Conservation (phyloP, 2,113 vertebrate genomes). For the Erythrolamprus reginae region DNA sequence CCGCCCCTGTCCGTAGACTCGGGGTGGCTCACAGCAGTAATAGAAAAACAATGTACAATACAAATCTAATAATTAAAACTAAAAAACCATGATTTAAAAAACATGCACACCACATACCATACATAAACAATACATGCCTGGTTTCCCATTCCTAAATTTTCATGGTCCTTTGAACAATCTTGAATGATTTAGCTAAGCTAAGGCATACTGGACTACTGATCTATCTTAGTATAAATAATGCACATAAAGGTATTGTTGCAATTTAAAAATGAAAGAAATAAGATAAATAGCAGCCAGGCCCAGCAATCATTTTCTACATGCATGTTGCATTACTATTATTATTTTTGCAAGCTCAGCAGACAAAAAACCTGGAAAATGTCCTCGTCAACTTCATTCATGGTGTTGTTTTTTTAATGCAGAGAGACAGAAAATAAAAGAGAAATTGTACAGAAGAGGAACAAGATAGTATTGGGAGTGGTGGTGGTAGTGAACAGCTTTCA, state of each 20-base stretch:
- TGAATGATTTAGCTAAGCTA: neutral
- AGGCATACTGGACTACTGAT: neutral
- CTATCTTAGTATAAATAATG: neutral
- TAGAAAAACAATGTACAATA: no score
- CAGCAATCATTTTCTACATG: neutral
- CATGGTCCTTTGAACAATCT: neutral
- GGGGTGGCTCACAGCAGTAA: no score
- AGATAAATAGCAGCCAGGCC: neutral
- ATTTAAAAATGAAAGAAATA: neutral
- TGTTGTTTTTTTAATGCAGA: neutral
- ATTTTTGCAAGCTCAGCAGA: neutral
- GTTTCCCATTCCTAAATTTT: neutral
- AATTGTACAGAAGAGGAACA: neutral
- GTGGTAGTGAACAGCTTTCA: neutral
- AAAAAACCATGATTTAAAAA: no score
- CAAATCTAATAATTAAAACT: no score
- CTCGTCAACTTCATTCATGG: neutral
- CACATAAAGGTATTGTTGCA: neutral
- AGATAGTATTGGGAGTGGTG: neutral
- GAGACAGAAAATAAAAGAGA: neutral
- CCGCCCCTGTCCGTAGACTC: no score
- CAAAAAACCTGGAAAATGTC: neutral
- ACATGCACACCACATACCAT: no score
- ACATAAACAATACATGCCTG: no score
- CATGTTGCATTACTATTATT: neutral